Conservation (phyloP, 2,888 invertebrate genomes). For the Temnothorax unifasciatus region DNA sequence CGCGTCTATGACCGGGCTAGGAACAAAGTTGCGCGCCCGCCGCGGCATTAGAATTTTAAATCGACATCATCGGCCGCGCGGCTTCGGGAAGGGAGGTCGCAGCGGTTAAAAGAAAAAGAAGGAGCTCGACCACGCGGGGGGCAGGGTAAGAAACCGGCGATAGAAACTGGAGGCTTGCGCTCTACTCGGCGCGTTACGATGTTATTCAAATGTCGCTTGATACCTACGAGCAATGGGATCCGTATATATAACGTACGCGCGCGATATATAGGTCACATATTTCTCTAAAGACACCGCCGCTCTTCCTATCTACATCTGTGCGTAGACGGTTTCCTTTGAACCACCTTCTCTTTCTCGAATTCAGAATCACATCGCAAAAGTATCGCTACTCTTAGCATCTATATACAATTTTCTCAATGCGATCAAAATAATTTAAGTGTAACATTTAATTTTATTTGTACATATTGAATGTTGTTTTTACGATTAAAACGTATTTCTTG, state of each 20-base stretch:
- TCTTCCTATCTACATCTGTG: not conserved
- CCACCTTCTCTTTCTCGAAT: not conserved
- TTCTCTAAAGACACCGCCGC: slow-evolving; percentile 33
- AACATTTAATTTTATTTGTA: too few species aligned
- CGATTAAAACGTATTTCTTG: not conserved
- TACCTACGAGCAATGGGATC: slow-evolving; percentile 44
- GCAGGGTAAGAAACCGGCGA: slow-evolving; percentile 39
- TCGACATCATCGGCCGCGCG: slow-evolving; percentile 73
- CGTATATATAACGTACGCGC: slow-evolving; percentile 21
- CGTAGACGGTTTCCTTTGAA: slow-evolving; percentile 13
- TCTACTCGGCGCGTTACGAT: slow-evolving; percentile 41
- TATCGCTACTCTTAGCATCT: not conserved
- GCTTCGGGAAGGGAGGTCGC: slow-evolving; percentile 32
- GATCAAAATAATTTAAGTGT: not conserved
- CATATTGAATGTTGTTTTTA: not conserved
- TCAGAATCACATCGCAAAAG: not conserved
- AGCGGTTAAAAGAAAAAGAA: slow-evolving; percentile 55
- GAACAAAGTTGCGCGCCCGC: slow-evolving; percentile 68
- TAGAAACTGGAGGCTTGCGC: slow-evolving; percentile 41
- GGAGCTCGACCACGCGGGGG: slow-evolving; percentile 20
- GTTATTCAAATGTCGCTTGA: slow-evolving; percentile 55
- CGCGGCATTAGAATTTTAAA: slow-evolving; percentile 83
- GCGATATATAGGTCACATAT: slow-evolving; percentile 53
- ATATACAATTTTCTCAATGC: not conserved
- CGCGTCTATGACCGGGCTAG: slow-evolving; percentile 56